Evolutionary conservation across 2,888 invertebrate genomes (phyloP).

Genomic region (Carabus problematicus): DNA sequence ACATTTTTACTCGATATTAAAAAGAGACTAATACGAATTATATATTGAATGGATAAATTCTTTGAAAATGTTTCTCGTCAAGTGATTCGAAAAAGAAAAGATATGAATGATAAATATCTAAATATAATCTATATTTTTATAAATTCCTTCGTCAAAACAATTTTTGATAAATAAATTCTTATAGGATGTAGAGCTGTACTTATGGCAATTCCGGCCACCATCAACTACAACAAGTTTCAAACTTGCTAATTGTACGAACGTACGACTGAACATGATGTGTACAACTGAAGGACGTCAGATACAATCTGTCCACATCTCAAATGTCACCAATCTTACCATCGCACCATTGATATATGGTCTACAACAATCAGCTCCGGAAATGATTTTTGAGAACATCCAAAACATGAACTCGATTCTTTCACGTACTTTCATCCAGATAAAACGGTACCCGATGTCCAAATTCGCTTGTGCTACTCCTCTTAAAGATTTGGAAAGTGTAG

Average conservation of each 20-base stretch:
- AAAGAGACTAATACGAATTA: too few relatives aligned
- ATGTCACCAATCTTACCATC: conserved; percentile 59
- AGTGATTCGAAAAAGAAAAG: too few relatives aligned
- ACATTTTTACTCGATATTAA: not conserved
- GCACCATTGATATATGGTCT: conserved; percentile 54
- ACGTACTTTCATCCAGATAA: conserved; percentile 58
- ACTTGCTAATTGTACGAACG: conserved; percentile 61
- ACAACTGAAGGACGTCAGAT: conserved; percentile 57
- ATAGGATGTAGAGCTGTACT: conserved; percentile 62
- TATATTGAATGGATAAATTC: not conserved
- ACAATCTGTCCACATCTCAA: conserved; percentile 51
- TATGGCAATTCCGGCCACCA: conserved; percentile 62
- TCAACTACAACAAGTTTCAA: conserved; percentile 60
- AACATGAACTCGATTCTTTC: conserved; percentile 61
- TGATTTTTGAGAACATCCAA: conserved; percentile 61
- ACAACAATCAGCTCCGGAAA: conserved; percentile 52
- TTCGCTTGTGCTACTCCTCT: conserved; percentile 54
- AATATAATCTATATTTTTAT: too few relatives aligned
- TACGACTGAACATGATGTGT: conserved; percentile 62
- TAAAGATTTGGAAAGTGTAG: conserved; percentile 58
- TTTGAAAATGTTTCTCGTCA: too few relatives aligned
- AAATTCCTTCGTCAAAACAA: too few relatives aligned
- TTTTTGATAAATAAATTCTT: conserved; percentile 52
- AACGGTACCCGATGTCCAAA: conserved; percentile 43
- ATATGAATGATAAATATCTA: too few relatives aligned